phyloP scores from a whole-genome alignment of 2,888 invertebrate species.

The Bombylius major region DNA sequence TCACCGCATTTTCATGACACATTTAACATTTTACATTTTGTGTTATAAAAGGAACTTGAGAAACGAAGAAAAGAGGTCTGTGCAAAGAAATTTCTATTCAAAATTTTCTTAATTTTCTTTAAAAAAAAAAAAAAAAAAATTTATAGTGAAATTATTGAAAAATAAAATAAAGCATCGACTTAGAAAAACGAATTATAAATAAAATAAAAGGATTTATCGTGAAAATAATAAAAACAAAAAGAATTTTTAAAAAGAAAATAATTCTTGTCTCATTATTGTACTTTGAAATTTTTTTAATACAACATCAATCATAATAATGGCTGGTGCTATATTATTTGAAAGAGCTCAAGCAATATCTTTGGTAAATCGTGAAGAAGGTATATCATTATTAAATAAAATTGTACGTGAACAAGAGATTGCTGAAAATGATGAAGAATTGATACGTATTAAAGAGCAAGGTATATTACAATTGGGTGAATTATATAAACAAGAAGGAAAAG shows the following conservation, averaged over 20 bases:
- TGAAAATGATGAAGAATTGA: slow-evolving; percentile 79
- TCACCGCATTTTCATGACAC: too few relatives aligned
- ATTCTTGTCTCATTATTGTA: background rate
- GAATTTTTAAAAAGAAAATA: background rate
- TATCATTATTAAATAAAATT: slow-evolving; percentile 61
- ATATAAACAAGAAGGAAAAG: slow-evolving; percentile 86
- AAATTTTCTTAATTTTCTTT: too few relatives aligned
- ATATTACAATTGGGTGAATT: slow-evolving; percentile 86
- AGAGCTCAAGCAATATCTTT: slow-evolving; percentile 64
- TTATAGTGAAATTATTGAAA: too few relatives aligned
- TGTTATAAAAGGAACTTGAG: too few relatives aligned
- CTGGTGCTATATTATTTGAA: slow-evolving; percentile 83
- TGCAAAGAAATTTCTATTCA: too few relatives aligned
- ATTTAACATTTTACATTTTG: too few relatives aligned
- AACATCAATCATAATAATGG: slow-evolving; percentile 51
- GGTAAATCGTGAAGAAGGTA: slow-evolving; percentile 62
- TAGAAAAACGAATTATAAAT: too few relatives aligned
- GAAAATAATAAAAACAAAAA: background rate
- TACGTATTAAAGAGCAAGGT: slow-evolving; percentile 84
- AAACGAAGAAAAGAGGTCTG: too few relatives aligned
- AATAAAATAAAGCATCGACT: too few relatives aligned
- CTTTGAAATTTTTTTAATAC: too few relatives aligned
- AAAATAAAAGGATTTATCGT: too few relatives aligned
- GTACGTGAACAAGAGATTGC: slow-evolving; percentile 62
- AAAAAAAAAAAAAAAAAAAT: too few relatives aligned